Base-by-base conservation (phyloP, 2,797 vertebrate genomes). In the Siniperca obscura region DNA sequence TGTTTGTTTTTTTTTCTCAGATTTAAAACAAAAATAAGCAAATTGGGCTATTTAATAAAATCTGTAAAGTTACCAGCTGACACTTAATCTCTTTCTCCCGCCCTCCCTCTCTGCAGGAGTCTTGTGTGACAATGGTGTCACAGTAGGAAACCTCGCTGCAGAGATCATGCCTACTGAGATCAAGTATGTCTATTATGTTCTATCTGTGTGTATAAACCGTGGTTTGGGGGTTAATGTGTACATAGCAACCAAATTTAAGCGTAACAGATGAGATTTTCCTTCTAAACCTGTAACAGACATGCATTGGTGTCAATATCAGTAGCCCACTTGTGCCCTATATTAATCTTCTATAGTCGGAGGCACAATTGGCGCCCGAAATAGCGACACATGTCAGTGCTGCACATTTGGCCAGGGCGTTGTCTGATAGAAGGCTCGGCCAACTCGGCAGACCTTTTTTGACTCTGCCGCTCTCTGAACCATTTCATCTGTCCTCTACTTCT, bases 161-260 rank as follows among this genome's bases (percentile, higher is more conserved):
- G 97, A 98, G 89, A 98, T 98, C 67, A 94, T 98, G 86, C 97
- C 97, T 4, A 94, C 96, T 0, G 97, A 98, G 91, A 95, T 98
- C 78, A 97, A 94, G 97, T 98, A 90, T n/a, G 93, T 86, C 27
- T 76, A 0, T 76, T 50, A 1, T 55, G 2, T 19, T 50, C 9
- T 76, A 2, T 76, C 1, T 64, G 40, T 61, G 36, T 68, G 53
- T 69, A 30, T 59, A n/a, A 67, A 40, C 40, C 2, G 8, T 11
- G 13, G 0, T 38, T 27, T 68, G 66, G 73, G 50, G 60, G 60
- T 62, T 64, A 42, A 42, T 30, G 17, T 85, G 78, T 57, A 13
- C 3, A 0, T 12, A 61, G 48, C 48, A 55, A 36, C 61, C 50
- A 64, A 56, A 73, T 72, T 19, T 17, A 50, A 67, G 57, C 50